A percentile compares a stretch with the other conserved stretches of the same genome.
Evolutionary conservation across 1,140 invertebrate species (phyloP).

Genomic region (Globodera rostochiensis): DNA sequence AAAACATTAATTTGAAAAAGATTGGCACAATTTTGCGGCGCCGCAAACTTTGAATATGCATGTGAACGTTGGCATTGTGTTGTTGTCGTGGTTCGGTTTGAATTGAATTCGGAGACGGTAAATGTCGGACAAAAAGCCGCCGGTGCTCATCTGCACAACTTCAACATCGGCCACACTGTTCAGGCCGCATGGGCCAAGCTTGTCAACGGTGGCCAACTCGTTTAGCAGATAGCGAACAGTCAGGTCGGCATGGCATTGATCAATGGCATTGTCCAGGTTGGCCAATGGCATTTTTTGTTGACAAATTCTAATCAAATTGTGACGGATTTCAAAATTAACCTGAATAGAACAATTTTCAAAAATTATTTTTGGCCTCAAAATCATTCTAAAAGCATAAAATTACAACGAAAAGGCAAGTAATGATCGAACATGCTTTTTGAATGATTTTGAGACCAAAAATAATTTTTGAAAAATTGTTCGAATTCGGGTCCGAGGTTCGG

Average conservation of each 20-base stretch:
- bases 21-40: neutral
- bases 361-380: too few species aligned
- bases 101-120: neutral
- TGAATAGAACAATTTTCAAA: too few species aligned
- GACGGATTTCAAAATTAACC: too few species aligned
- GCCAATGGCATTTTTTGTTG: neutral
- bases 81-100: neutral
- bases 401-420: too few species aligned
- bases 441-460: too few species aligned
- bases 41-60: conserved; percentile 5
- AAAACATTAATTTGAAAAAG: neutral
- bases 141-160: neutral
- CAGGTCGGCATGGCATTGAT: conserved; percentile 1
- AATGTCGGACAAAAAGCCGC: conserved; percentile 12
- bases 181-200: neutral
- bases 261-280: conserved; percentile 6
- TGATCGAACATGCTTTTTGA: too few species aligned
- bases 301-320: too few species aligned
- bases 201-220: neutral
- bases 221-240: neutral
- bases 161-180: neutral
- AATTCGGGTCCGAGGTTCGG: too few species aligned
- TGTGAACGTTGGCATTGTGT: neutral
- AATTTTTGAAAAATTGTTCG: too few species aligned
- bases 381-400: too few species aligned